Percentiles rank a stretch among this genome's conserved stretches.
These are phyloP conservation scores for Ceratina australensis DNA, from an alignment of 1,140 invertebrate genomes.

Conservation along the genomic window DNA sequence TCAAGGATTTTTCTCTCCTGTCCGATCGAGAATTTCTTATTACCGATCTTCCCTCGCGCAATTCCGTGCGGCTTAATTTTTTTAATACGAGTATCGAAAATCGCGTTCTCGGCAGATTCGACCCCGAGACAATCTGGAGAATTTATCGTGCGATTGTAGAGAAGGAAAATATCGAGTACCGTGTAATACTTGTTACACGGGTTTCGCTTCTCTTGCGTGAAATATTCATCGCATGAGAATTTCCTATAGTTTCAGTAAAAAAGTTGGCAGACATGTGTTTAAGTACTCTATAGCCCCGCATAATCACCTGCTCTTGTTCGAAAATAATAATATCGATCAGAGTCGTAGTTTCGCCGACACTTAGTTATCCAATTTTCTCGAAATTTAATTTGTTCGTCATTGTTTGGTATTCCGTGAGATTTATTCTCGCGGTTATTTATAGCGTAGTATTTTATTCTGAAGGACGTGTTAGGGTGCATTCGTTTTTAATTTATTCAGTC, in stretches of 20 bases:
- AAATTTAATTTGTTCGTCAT: neutral
- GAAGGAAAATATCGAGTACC: no score
- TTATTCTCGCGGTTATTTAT: neutral
- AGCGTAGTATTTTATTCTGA: neutral
- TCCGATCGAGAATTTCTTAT: neutral
- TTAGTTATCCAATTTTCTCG: neutral
- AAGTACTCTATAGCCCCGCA: no score
- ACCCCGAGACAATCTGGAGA: no score
- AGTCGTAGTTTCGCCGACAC: neutral
- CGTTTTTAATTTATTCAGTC: slow-evolving; percentile 15
- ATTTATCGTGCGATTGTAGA: no score
- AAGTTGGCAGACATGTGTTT: no score
- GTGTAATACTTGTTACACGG: no score
- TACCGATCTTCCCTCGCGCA: slow-evolving; percentile 16
- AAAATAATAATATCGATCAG: no score
- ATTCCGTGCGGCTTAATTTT: slow-evolving; percentile 29
- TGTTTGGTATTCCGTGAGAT: neutral
- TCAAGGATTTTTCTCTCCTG: slow-evolving; percentile 25
- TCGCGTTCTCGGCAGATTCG: no score
- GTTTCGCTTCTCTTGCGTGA: no score
- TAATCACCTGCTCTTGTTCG: no score
- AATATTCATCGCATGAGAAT: no score
- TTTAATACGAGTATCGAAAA: slow-evolving; percentile 14
- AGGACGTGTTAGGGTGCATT: neutral
- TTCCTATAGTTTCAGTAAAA: no score